These are phyloP conservation scores for Rutilus rutilus DNA, from an alignment of 2,113 vertebrate species.

Conservation along the genomic window DNA sequence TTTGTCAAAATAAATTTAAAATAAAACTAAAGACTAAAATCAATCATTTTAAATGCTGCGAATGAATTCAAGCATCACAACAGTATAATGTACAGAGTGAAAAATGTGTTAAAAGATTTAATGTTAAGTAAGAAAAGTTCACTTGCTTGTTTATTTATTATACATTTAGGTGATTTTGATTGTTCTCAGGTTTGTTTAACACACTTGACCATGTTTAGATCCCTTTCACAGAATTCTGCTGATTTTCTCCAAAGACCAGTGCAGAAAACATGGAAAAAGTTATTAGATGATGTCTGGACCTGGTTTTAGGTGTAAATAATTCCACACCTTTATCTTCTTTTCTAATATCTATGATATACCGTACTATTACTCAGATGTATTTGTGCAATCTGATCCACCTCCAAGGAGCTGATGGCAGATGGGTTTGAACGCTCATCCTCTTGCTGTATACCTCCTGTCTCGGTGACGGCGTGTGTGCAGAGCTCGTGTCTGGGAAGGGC, in stretches of 20 bases:
- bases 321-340: neutral
- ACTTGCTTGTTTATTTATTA: neutral
- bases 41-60: neutral
- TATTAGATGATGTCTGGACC: neutral
- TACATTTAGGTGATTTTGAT: neutral
- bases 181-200: neutral
- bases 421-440: neutral
- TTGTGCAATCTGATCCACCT: neutral
- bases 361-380: constrained; percentile 2
- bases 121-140: neutral
- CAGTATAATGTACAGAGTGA: too few species aligned
- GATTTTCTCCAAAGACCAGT: neutral
- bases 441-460: neutral
- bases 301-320: neutral
- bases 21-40: too few species aligned
- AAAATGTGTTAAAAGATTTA: neutral
- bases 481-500: constrained; percentile 21
- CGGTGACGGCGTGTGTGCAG: constrained; percentile 4
- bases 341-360: neutral
- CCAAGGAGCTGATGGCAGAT: neutral
- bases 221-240: neutral
- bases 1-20: neutral
- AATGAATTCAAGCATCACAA: neutral
- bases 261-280: neutral
- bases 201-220: neutral